These are phyloP conservation scores for Trileptium ribeirensis DNA, from an alignment of 2,888 invertebrate genomes.

Conservation along the genomic window DNA sequence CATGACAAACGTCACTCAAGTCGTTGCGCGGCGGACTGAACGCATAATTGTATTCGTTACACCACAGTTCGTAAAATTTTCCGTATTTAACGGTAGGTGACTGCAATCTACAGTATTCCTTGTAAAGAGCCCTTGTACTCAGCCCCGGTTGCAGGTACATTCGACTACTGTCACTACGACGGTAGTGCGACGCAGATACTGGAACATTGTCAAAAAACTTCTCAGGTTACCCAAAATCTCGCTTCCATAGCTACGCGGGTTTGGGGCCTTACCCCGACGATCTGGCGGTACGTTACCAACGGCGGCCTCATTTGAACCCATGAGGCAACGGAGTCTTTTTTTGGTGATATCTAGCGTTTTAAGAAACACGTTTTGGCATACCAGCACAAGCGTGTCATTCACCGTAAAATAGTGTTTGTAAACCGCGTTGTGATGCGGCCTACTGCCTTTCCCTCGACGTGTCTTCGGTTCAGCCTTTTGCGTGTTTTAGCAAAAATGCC, in stretches of 20 bases:
- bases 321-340: neutral
- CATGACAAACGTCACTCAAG: neutral
- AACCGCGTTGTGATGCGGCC: too few relatives aligned
- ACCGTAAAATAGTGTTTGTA: neutral
- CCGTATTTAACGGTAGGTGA: neutral
- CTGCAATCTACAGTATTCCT: neutral
- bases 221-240: too few relatives aligned
- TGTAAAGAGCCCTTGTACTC: neutral
- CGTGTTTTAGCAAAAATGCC: too few relatives aligned
- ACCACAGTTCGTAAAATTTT: neutral
- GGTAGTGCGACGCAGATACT: neutral
- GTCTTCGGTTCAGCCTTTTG: too few relatives aligned
- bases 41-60: neutral
- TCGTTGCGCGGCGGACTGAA: neutral
- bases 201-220: too few relatives aligned
- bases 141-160: neutral
- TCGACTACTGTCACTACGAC: neutral
- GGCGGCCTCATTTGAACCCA: neutral
- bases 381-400: neutral
- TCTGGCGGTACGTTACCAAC: neutral
- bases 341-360: neutral
- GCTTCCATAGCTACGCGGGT: too few relatives aligned
- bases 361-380: neutral
- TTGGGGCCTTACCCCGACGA: neutral
- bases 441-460: too few relatives aligned